A percentile compares a stretch with the other conserved stretches of the same genome.
phyloP scores from a whole-genome alignment of 2,797 vertebrate species.

The Pantherophis vulpinus region DNA sequence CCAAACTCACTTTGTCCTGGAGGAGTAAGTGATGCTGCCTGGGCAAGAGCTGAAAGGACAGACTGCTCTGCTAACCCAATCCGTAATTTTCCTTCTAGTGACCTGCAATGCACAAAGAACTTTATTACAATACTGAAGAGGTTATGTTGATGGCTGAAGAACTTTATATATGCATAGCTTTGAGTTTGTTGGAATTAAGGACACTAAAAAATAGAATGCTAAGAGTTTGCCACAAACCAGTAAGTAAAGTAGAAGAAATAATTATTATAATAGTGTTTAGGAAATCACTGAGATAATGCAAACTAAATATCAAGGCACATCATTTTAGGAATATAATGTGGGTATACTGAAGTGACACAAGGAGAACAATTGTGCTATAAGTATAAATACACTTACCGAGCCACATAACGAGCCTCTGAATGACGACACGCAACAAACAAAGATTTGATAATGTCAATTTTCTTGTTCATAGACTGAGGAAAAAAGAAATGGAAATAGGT shows the following conservation, averaged over 20 bases:
- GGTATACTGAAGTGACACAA: background rate
- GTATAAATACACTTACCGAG: slow-evolving; percentile 73
- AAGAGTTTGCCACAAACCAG: background rate
- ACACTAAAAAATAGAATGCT: background rate
- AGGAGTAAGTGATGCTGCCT: slow-evolving; percentile 86
- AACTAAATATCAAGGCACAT: background rate
- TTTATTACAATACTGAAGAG: background rate
- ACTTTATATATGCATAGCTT: background rate
- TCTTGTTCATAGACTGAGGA: slow-evolving; percentile 87
- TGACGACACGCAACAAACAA: slow-evolving; percentile 90
- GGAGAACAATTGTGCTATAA: background rate
- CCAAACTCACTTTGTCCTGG: slow-evolving; percentile 82
- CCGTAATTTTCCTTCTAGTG: slow-evolving; percentile 86
- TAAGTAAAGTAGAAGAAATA: background rate
- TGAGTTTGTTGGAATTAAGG: background rate
- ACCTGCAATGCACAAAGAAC: slow-evolving; percentile 67
- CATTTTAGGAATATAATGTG: background rate
- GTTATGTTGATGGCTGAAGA: background rate
- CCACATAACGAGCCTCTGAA: slow-evolving; percentile 87
- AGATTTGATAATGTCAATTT: slow-evolving; percentile 91
- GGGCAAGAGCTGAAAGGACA: slow-evolving; percentile 81
- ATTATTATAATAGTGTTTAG: background rate
- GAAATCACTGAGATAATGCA: background rate
- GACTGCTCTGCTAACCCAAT: slow-evolving; percentile 91
- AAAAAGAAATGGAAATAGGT: background rate